phyloP scores from a whole-genome alignment of 2,113 vertebrate genomes.

The Eurystomus gularis region DNA sequence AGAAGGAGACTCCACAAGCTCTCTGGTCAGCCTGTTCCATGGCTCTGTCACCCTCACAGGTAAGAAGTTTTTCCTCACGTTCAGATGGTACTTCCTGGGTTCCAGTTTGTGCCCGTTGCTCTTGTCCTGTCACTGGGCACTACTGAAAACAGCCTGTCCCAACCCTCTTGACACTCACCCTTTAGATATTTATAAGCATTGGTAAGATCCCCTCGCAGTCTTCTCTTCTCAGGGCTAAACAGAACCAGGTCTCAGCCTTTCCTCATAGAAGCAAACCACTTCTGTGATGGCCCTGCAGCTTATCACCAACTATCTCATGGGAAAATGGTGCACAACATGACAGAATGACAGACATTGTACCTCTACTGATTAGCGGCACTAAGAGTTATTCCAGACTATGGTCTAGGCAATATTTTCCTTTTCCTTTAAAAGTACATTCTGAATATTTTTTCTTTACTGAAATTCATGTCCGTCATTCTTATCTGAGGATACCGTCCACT shows the following conservation, averaged over 20 bases:
- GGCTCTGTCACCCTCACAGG: not conserved
- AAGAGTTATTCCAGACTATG: not conserved
- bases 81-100: not conserved
- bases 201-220: not conserved
- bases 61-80: not conserved
- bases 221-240: not conserved
- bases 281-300: not conserved
- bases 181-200: not conserved
- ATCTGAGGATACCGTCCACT: not conserved
- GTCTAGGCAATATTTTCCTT: not conserved
- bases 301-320: too few species aligned
- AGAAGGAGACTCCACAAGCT: not conserved
- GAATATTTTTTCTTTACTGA: not conserved
- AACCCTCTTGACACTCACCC: not conserved
- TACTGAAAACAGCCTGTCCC: not conserved
- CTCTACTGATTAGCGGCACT: not conserved
- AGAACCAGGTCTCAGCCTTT: not conserved
- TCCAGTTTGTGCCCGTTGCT: not conserved
- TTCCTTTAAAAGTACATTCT: not conserved
- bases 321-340: not conserved
- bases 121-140: not conserved
- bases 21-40: not conserved
- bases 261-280: not conserved
- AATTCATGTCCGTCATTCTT: not conserved
- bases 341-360: not conserved